phyloP scores from a whole-genome alignment of 1,140 invertebrate species.

The Platyura marginata region DNA sequence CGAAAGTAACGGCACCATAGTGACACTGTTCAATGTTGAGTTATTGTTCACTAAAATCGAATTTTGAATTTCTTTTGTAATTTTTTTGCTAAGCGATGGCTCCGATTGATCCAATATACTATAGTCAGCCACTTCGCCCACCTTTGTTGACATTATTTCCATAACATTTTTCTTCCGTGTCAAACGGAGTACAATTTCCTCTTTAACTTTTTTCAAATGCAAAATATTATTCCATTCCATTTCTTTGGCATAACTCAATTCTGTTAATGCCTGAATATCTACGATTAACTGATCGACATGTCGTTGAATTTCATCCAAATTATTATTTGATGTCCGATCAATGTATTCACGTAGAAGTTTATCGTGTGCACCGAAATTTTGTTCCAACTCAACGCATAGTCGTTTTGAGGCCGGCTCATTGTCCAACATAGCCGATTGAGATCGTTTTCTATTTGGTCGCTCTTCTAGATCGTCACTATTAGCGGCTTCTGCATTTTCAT shows the following conservation, averaged over 20 bases:
- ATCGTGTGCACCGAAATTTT: slow-evolving; percentile 32
- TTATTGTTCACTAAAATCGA: not conserved
- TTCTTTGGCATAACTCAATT: slow-evolving; percentile 54
- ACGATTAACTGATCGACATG: slow-evolving; percentile 34
- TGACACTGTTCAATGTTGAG: no score
- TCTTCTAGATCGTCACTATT: no score
- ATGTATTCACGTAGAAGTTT: slow-evolving; percentile 38
- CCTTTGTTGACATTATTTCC: slow-evolving; percentile 14
- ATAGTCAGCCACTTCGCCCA: not conserved
- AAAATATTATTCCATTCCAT: slow-evolving; percentile 68
- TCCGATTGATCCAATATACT: not conserved
- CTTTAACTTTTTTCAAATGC: slow-evolving; percentile 59
- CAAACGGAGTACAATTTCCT: slow-evolving; percentile 50
- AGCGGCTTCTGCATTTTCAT: no score
- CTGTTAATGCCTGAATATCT: slow-evolving; percentile 44
- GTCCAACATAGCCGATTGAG: not conserved
- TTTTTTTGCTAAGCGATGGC: not conserved
- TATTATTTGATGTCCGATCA: slow-evolving; percentile 31
- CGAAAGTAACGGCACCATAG: no score
- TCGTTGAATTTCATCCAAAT: slow-evolving; percentile 34
- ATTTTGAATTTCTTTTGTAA: not conserved
- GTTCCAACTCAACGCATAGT: slow-evolving; percentile 30
- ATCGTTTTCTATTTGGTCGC: not conserved
- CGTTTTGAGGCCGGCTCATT: not conserved
- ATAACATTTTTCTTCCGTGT: slow-evolving; percentile 43